A percentile compares a stretch with the other conserved stretches of the same genome.
phyloP scores from a whole-genome alignment of 2,113 vertebrate genomes.

The Catharus fuscescens region DNA sequence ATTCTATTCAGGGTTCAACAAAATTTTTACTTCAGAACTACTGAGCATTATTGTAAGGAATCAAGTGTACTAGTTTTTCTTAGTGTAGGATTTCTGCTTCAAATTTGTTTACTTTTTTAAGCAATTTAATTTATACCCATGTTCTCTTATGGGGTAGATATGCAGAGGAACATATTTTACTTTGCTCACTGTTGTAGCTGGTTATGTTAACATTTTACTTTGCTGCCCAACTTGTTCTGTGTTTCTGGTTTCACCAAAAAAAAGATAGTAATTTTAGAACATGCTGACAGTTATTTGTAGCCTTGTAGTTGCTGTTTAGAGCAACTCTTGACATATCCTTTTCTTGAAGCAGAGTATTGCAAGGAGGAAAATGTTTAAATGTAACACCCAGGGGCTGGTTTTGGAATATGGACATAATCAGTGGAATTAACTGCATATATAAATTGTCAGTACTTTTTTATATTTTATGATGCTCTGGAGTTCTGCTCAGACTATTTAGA shows the following conservation, averaged over 20 bases:
- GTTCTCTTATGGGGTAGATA: background rate
- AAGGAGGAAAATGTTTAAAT: constrained; percentile 9
- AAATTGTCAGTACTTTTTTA: background rate
- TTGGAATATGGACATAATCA: background rate
- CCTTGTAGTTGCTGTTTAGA: background rate
- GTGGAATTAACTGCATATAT: background rate
- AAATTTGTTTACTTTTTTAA: background rate
- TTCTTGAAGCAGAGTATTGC: background rate
- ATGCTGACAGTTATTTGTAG: background rate
- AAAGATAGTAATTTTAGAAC: constrained; percentile 12
- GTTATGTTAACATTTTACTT: background rate
- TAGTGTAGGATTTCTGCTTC: background rate
- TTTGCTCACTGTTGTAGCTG: background rate
- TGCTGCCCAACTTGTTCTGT: background rate
- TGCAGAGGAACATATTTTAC: background rate
- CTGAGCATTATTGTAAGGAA: background rate
- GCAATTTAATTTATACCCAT: background rate
- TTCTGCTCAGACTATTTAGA: background rate
- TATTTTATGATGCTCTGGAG: background rate
- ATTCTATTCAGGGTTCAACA: background rate
- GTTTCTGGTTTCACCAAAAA: background rate
- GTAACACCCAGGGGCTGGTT: background rate
- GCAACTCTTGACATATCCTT: background rate
- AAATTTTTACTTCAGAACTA: background rate
- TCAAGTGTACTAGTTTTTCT: background rate